Evolutionary conservation across 1,140 invertebrate species (phyloP).

Genomic region (Drosophila insularis): DNA sequence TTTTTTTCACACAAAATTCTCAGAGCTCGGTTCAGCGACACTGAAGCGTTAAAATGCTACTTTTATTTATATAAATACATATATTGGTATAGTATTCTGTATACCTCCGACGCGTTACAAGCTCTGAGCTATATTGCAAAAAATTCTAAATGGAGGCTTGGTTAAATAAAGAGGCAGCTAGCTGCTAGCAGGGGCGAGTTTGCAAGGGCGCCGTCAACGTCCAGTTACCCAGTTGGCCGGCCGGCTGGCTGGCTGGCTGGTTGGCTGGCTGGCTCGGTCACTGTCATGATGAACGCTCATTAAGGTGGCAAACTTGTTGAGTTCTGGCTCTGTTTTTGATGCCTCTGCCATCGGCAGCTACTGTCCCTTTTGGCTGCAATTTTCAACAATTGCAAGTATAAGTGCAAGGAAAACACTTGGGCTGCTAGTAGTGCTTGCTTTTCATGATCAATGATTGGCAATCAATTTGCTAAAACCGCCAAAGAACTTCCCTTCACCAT

Average conservation of each 20-base stretch:
- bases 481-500: neutral
- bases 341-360: conserved; percentile 24
- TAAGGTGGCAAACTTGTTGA: conserved; percentile 52
- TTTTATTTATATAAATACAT: neutral
- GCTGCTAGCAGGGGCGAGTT: conserved; percentile 20
- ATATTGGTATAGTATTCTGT: neutral
- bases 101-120: conserved; percentile 66
- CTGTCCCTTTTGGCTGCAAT: conserved; percentile 31
- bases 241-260: conserved; percentile 1
- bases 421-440: neutral
- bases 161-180: conserved; percentile 66
- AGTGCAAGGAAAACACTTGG: conserved; percentile 65
- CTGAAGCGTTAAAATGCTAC: conserved; percentile 5
- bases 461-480: neutral
- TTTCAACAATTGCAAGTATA: conserved; percentile 43
- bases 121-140: conserved; percentile 60
- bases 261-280: conserved; percentile 35
- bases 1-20: conserved; percentile 8
- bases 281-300: conserved; percentile 55
- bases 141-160: conserved; percentile 72
- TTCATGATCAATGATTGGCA: conserved; percentile 34
- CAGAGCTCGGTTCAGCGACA: neutral
- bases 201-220: conserved; percentile 9
- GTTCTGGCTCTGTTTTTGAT: conserved; percentile 5
- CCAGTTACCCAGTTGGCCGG: conserved; percentile 5